These are phyloP conservation scores for Nomada ferruginata DNA, from an alignment of 2,888 invertebrate species.

Conservation along the genomic window DNA sequence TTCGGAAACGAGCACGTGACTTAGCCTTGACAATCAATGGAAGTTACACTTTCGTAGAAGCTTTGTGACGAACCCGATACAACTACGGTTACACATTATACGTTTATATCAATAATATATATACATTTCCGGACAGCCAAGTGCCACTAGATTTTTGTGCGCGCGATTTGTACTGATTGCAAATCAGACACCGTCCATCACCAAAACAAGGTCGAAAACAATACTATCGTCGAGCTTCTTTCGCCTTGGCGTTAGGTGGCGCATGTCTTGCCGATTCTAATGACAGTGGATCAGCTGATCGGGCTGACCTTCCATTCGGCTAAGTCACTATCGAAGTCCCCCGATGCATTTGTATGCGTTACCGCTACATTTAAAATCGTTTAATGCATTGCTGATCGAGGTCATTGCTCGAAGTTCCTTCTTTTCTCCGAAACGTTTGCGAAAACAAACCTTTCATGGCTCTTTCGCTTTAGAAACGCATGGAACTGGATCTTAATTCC, in stretches of 20 bases:
- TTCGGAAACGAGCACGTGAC: slow-evolving; percentile 59
- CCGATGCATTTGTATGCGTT: slow-evolving; percentile 19
- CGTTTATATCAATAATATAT: neutral
- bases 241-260: slow-evolving; percentile 62
- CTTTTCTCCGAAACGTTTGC: slow-evolving; percentile 17
- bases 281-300: slow-evolving; percentile 77
- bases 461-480: neutral
- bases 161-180: slow-evolving; percentile 34
- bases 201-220: slow-evolving; percentile 73
- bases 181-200: slow-evolving; percentile 43
- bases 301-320: slow-evolving; percentile 72
- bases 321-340: slow-evolving; percentile 47
- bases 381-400: slow-evolving; percentile 42
- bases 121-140: neutral
- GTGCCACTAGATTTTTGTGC: slow-evolving; percentile 2
- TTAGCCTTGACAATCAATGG: slow-evolving; percentile 65
- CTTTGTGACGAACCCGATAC: slow-evolving; percentile 18
- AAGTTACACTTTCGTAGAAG: slow-evolving; percentile 48
- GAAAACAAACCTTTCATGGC: slow-evolving; percentile 3
- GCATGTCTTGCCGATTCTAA: slow-evolving; percentile 61
- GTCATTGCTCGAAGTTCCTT: slow-evolving; percentile 54
- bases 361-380: slow-evolving; percentile 62
- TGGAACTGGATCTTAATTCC: neutral
- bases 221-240: slow-evolving; percentile 51
- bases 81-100: slow-evolving; percentile 14